A percentile compares a stretch with the other conserved stretches of the same genome.
phyloP scores from a whole-genome alignment of 2,888 invertebrate species.

The Antheraea yamamai region DNA sequence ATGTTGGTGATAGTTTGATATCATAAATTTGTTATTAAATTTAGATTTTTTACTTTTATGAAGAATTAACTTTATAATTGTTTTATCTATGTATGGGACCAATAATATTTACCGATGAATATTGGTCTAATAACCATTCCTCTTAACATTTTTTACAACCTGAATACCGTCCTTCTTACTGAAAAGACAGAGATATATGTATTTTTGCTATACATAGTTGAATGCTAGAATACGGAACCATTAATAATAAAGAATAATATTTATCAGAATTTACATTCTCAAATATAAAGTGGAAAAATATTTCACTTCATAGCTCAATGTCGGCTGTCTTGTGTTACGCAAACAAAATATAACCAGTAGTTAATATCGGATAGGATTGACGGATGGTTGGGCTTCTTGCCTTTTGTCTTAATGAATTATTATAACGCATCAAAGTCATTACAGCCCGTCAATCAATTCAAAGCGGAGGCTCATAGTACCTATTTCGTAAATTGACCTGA shows the following conservation, averaged over 20 bases:
- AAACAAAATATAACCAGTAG: constrained; percentile 64
- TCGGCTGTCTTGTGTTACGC: constrained; percentile 52
- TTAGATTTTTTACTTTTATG: too few relatives aligned
- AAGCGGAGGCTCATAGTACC: constrained; percentile 38
- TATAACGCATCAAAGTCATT: constrained; percentile 61
- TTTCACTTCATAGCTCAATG: constrained; percentile 43
- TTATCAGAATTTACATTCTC: neutral
- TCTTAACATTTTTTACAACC: too few relatives aligned
- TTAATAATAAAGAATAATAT: neutral
- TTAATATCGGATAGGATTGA: constrained; percentile 47
- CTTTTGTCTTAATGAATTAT: constrained; percentile 55
- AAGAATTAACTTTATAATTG: too few relatives aligned
- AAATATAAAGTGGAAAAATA: constrained; percentile 49
- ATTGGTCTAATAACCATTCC: too few relatives aligned
- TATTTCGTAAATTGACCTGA: constrained; percentile 38
- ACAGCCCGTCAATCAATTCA: constrained; percentile 57
- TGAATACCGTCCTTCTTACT: too few relatives aligned
- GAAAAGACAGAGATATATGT: too few relatives aligned
- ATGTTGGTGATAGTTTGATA: too few relatives aligned
- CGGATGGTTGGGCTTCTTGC: constrained; percentile 42
- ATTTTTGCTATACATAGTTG: too few relatives aligned
- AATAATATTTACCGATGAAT: too few relatives aligned
- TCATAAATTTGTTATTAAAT: too few relatives aligned
- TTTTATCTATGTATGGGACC: too few relatives aligned
- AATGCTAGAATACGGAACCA: neutral